These are phyloP conservation scores for Ailuropoda melanoleuca DNA, from an alignment of 2,113 vertebrate species.

Conservation along the genomic window DNA sequence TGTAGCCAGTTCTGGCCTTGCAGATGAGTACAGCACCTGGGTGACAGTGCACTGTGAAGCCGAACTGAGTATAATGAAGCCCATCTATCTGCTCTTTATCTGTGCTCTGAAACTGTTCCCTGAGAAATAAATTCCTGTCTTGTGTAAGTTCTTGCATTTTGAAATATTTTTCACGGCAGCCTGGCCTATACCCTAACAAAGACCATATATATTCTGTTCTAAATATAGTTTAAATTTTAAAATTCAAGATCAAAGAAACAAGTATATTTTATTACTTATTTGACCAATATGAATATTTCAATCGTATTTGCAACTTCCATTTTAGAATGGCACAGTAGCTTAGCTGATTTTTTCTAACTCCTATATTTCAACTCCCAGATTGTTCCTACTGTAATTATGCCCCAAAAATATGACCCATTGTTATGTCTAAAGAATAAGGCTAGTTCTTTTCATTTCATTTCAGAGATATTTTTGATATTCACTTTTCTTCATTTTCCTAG, in stretches of 20 bases:
- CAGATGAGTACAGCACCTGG: background rate
- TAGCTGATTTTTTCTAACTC: background rate
- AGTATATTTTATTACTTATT: background rate
- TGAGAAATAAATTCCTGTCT: background rate
- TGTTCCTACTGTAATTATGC: background rate
- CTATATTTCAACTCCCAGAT: background rate
- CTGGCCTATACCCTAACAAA: background rate
- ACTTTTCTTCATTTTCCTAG: slow-evolving; percentile 59
- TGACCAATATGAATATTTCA: background rate
- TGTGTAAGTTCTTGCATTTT: background rate
- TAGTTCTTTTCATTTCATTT: slow-evolving; percentile 20
- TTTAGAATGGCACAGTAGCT: background rate
- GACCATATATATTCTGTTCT: background rate
- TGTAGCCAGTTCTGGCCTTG: background rate
- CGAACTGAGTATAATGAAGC: background rate
- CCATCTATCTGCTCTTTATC: background rate
- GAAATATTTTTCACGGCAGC: background rate
- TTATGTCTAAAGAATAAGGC: background rate
- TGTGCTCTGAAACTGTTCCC: background rate
- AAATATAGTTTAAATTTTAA: slow-evolving; percentile 22
- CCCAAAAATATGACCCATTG: background rate
- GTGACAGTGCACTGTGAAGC: background rate
- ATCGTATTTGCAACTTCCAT: background rate
- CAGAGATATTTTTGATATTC: background rate
- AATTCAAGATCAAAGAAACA: background rate